Evolutionary conservation across 2,113 vertebrate species (phyloP), one percentile per base, ranked within the genome.

Genomic region (Galemys pyrenaicus): DNA sequence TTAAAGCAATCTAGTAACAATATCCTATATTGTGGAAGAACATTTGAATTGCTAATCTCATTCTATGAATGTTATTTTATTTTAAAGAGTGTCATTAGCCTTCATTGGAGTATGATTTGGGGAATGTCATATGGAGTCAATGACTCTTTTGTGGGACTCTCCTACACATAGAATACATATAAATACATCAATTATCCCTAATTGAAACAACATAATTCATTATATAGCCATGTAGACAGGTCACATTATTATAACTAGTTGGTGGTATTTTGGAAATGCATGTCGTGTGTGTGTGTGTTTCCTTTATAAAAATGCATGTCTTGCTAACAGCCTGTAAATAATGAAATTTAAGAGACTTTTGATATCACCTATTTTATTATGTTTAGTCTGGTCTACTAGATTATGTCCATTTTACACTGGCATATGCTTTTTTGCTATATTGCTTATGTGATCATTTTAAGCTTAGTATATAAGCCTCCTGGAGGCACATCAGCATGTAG

Each of bases 71-170:
- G 22, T 56, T 64, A 26, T 94, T 95, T 94, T 92, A 54, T 74
- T 95, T 94, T 89, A 88, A 95, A 82, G 67, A 78, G 4, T 74
- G 19, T 74, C 49, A 74, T 95, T 95, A 94, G 39, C 60, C 41
- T 78, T 94, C 95, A 65, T 73, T 85, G 56, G 30, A 20, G 24
- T 86, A 86, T 93, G 87, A 92, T 94, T 96, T 93, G 73, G 22
- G 9, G 11, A 58, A 95, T 91, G 44, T 74, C 64, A 82, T 74
- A 91, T 70, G 35, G 44, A 92, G 78, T 86, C 49, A 84, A 91
- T 78, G 62, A 90, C 20, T 92, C 75, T 85, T 96, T 39, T 92
- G 37, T 94, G 75, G 41, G 44, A 37, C 32, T 89, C 35, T 94
- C 37, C 68, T 68, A 78, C 2, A 28, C 26, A 68, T 82, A 8